Conservation (phyloP, 2,888 invertebrate genomes). For the Cerastoderma edule region DNA sequence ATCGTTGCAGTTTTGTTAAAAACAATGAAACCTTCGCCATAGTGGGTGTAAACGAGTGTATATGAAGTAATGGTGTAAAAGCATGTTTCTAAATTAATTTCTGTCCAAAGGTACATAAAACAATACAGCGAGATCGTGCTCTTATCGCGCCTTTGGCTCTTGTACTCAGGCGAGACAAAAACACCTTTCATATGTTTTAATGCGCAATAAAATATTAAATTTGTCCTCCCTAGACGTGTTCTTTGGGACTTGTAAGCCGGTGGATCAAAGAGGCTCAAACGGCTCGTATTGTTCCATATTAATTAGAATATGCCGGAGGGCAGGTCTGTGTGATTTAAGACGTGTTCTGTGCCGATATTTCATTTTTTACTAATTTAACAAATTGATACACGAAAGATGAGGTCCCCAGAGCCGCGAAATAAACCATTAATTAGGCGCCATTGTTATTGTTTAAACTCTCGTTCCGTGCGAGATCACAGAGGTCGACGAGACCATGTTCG, state of each 20-base stretch:
- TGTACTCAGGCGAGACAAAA: slow-evolving; percentile 11
- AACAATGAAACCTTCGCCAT: no score
- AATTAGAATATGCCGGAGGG: slow-evolving; percentile 45
- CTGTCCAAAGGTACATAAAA: no score
- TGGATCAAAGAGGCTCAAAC: slow-evolving; percentile 48
- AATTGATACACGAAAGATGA: slow-evolving; percentile 39
- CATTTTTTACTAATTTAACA: slow-evolving; percentile 58
- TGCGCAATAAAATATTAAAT: slow-evolving; percentile 55
- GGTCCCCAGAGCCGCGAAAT: slow-evolving; percentile 27
- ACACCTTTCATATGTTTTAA: slow-evolving; percentile 43
- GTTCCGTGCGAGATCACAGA: slow-evolving; percentile 31
- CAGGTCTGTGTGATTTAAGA: slow-evolving; percentile 43
- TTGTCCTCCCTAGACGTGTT: slow-evolving; percentile 23
- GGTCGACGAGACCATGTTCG: slow-evolving; percentile 5
- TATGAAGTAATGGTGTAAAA: no score
- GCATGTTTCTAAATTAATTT: no score
- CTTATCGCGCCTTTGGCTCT: slow-evolving; percentile 26
- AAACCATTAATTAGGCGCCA: slow-evolving; percentile 40
- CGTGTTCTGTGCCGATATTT: slow-evolving; percentile 42
- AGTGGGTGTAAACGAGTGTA: no score
- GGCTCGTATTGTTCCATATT: slow-evolving; percentile 42
- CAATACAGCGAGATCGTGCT: slow-evolving; percentile 22
- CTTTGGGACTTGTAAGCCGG: slow-evolving; percentile 26
- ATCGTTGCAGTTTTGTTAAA: no score
- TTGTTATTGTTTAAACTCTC: slow-evolving; percentile 36